Evolutionary conservation across 2,888 invertebrate species (phyloP).

Genomic region (Trypoxylon attenuatum): DNA sequence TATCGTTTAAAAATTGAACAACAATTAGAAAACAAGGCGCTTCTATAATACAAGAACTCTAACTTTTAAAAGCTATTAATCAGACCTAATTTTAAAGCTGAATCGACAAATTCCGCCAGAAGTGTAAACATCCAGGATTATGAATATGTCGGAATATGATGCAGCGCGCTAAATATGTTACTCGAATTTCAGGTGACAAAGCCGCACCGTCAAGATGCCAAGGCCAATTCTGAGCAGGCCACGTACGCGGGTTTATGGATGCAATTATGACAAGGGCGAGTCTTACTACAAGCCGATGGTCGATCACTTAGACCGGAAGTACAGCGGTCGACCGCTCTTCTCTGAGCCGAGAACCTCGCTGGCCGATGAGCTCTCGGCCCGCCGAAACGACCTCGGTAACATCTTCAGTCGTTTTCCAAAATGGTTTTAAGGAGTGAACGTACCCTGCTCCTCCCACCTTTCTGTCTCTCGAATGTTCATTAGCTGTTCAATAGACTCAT

Average conservation of each 20-base stretch:
- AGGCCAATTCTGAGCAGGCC: conserved; percentile 77
- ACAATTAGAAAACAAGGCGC: too few relatives aligned
- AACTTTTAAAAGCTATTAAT: too few relatives aligned
- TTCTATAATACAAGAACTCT: too few relatives aligned
- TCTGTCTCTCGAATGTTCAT: conserved; percentile 21
- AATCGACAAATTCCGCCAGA: too few relatives aligned
- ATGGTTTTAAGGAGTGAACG: conserved; percentile 71
- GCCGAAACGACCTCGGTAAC: conserved; percentile 75
- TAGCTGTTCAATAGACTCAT: conserved; percentile 37
- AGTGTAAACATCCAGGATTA: too few relatives aligned
- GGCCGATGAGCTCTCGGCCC: conserved; percentile 76
- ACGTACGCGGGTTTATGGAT: conserved; percentile 89
- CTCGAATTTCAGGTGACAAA: conserved; percentile 45
- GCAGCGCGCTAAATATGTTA: too few relatives aligned
- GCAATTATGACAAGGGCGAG: conserved; percentile 90
- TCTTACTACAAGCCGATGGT: conserved; percentile 87
- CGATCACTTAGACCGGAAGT: conserved; percentile 85
- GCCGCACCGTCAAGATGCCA: conserved; percentile 63
- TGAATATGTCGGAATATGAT: too few relatives aligned
- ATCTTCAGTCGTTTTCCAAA: conserved; percentile 73
- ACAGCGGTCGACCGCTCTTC: conserved; percentile 76
- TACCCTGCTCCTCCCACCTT: conserved; percentile 29
- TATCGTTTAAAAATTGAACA: too few relatives aligned
- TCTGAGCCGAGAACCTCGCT: conserved; percentile 73
- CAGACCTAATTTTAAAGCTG: too few relatives aligned